Conservation (phyloP, 2,888 invertebrate species). For the Aspidiotus rigidus region DNA sequence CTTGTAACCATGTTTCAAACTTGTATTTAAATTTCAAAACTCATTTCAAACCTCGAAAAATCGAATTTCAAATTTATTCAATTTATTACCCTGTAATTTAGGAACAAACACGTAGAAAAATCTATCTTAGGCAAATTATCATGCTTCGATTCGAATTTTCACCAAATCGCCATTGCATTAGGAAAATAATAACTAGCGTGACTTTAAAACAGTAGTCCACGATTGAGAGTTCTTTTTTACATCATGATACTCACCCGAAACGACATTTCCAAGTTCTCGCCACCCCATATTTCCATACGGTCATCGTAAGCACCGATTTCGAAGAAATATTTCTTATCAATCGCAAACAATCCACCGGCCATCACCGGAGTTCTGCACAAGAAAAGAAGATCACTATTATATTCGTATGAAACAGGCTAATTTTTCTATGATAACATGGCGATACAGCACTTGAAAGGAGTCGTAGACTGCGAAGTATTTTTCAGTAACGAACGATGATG, state of each 20-base stretch:
- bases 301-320: conserved; percentile 64
- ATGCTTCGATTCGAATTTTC: no score
- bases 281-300: conserved; percentile 86
- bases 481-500: background rate
- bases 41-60: no score
- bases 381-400: conserved; percentile 15
- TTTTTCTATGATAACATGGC: background rate
- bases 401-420: background rate
- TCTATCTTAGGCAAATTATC: no score
- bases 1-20: no score
- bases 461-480: conserved; percentile 41
- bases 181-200: no score
- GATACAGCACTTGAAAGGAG: conserved; percentile 48
- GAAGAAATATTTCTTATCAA: conserved; percentile 75
- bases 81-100: no score
- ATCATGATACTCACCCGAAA: conserved; percentile 58
- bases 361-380: conserved; percentile 67
- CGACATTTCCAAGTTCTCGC: conserved; percentile 94
- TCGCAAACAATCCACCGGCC: conserved; percentile 91
- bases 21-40: no score
- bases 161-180: no score
- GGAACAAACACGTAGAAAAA: no score
- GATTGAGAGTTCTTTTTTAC: background rate
- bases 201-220: background rate
- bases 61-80: no score